phyloP scores from a whole-genome alignment of 2,113 vertebrate genomes.

The Delphinus delphis region DNA sequence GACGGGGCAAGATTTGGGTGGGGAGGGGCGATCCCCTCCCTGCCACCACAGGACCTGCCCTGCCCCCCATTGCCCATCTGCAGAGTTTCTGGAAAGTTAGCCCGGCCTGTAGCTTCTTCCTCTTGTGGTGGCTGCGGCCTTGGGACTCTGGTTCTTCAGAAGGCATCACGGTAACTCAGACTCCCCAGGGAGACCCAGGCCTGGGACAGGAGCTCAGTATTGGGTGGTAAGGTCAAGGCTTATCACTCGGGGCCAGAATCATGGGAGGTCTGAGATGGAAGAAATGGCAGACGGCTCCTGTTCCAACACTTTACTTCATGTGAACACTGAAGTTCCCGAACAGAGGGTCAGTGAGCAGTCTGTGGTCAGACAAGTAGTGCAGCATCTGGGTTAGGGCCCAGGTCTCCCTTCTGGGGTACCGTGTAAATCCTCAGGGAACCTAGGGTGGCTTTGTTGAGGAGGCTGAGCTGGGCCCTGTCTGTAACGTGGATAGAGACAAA shows the following conservation, averaged over 20 bases:
- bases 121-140: background rate
- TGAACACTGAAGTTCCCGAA: background rate
- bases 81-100: background rate
- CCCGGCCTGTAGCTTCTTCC: background rate
- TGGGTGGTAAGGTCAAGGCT: background rate
- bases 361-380: background rate
- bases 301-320: background rate
- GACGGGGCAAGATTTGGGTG: background rate
- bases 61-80: background rate
- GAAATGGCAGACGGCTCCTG: background rate
- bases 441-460: background rate
- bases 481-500: background rate
- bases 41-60: background rate
- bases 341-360: background rate
- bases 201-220: background rate
- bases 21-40: background rate
- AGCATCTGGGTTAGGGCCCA: background rate
- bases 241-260: too few relatives aligned
- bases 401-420: background rate
- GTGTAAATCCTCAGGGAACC: background rate
- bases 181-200: background rate
- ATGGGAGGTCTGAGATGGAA: background rate
- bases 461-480: background rate
- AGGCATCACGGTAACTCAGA: background rate
- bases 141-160: background rate